Conservation (phyloP, 1,140 invertebrate species). For the Oreohelix idahoensis region DNA sequence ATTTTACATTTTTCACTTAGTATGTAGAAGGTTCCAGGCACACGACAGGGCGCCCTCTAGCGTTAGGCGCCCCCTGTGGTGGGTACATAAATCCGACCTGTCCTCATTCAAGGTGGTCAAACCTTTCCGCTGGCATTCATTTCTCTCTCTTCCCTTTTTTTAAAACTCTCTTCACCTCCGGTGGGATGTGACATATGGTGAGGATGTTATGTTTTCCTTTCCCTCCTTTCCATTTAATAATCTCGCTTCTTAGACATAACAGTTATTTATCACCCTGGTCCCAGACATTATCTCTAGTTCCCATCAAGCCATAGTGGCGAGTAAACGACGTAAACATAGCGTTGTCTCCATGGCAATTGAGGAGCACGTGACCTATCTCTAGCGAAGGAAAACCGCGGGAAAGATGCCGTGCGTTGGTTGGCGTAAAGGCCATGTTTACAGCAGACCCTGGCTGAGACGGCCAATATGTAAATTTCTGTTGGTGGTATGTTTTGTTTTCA, state of each 20-base stretch:
- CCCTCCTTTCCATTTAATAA: background rate
- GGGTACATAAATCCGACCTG: no score
- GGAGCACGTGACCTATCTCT: slow-evolving; percentile 30
- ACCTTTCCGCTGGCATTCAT: no score
- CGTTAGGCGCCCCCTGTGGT: no score
- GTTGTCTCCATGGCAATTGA: slow-evolving; percentile 10
- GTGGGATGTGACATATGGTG: background rate
- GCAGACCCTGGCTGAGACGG: background rate
- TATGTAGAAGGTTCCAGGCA: no score
- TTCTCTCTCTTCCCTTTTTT: no score
- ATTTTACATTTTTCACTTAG: no score
- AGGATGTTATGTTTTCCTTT: background rate
- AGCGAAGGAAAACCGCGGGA: background rate
- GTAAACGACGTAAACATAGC: slow-evolving; percentile 29
- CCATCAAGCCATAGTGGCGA: slow-evolving; percentile 3
- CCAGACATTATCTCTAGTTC: slow-evolving; percentile 4
- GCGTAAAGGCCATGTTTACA: slow-evolving; percentile 39
- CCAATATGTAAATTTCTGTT: slow-evolving; percentile 39
- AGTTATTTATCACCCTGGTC: slow-evolving; percentile 18
- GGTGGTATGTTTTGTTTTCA: slow-evolving; percentile 41
- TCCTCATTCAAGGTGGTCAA: no score
- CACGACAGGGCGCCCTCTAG: no score
- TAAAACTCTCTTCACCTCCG: no score
- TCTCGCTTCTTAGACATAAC: background rate
- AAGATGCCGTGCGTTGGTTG: background rate